phyloP scores from a whole-genome alignment of 2,888 invertebrate species.

The Pyrgus malvae region DNA sequence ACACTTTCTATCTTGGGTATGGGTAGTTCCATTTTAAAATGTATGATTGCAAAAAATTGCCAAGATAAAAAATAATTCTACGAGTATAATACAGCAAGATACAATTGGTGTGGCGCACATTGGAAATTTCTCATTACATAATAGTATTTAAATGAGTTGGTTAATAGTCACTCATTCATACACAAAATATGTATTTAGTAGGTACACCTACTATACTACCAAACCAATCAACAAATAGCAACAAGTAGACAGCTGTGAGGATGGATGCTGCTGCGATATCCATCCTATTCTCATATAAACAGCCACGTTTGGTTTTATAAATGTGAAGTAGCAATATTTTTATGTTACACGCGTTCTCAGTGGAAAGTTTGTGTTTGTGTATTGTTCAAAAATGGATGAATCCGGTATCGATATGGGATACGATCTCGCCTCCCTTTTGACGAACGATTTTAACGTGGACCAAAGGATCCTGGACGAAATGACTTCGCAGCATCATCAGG shows the following conservation, averaged over 20 bases:
- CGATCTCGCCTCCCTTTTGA: constrained; percentile 82
- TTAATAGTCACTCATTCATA: constrained; percentile 57
- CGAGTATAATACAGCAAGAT: constrained; percentile 29
- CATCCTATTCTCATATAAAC: constrained; percentile 51
- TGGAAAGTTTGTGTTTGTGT: constrained; percentile 66
- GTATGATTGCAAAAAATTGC: too few relatives aligned
- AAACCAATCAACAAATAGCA: constrained; percentile 52
- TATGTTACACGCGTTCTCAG: constrained; percentile 47
- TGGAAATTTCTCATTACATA: constrained; percentile 17
- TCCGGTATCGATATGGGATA: constrained; percentile 85
- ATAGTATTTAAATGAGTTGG: constrained; percentile 43
- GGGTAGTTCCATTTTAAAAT: too few relatives aligned
- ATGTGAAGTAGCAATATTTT: constrained; percentile 53
- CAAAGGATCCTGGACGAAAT: constrained; percentile 80
- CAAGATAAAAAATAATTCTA: constrained; percentile 33
- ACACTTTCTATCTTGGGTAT: too few relatives aligned
- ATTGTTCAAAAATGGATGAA: constrained; percentile 80
- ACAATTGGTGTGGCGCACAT: constrained; percentile 16
- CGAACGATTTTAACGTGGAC: constrained; percentile 78
- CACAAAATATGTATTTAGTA: constrained; percentile 48
- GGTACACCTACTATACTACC: constrained; percentile 26
- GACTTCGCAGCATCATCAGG: constrained; percentile 78
- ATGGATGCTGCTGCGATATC: constrained; percentile 68
- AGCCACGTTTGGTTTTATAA: constrained; percentile 54
- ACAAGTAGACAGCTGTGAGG: constrained; percentile 78